These are phyloP conservation scores for Holothuria scabra DNA, from an alignment of 53 echinoderm and acorn worm species.

Conservation along the genomic window DNA sequence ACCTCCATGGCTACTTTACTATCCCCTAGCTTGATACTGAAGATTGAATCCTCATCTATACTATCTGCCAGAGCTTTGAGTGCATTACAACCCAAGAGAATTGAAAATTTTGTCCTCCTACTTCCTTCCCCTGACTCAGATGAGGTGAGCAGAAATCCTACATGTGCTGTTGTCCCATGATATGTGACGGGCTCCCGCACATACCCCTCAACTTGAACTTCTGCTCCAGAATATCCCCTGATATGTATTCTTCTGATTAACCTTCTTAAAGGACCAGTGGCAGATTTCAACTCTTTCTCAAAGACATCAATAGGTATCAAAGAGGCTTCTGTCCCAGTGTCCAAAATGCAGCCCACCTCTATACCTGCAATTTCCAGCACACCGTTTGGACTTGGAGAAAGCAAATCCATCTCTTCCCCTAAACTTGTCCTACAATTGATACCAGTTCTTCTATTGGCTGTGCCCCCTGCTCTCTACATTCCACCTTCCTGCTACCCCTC, in stretches of 20 bases:
- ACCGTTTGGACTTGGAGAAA: constrained; percentile 44
- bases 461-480: not conserved
- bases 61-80: not conserved
- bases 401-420: not conserved
- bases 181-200: constrained; percentile 20
- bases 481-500: not conserved
- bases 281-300: constrained; percentile 29
- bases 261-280: not conserved
- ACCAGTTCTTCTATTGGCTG: not conserved
- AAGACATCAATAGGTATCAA: constrained; percentile 52
- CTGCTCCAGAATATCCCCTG: constrained; percentile 13
- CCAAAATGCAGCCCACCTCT: constrained; percentile 49
- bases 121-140: not conserved
- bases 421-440: not conserved
- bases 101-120: not conserved
- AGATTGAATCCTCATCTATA: not conserved
- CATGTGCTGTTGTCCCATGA: not conserved
- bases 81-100: constrained; percentile 3
- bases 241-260: not conserved
- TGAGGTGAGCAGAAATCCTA: constrained; percentile 11
- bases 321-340: constrained; percentile 61
- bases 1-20: not conserved
- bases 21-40: not conserved
- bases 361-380: constrained; percentile 26
- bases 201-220: constrained; percentile 45